phyloP scores from a whole-genome alignment of 2,113 vertebrate species.

The Nicator chloris region DNA sequence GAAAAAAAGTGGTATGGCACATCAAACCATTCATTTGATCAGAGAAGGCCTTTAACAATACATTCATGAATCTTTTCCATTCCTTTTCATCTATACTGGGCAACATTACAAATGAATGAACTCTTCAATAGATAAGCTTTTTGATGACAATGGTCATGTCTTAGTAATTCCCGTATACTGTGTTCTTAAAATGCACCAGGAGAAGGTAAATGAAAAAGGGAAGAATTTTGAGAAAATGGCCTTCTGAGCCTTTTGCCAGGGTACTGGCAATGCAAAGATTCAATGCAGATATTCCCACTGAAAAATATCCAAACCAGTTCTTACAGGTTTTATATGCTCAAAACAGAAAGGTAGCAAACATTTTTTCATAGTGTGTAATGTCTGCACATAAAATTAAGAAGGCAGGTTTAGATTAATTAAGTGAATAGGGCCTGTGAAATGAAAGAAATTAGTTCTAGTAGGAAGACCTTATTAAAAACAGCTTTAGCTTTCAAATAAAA shows the following conservation, averaged over 20 bases:
- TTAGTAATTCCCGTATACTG: background rate
- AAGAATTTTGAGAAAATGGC: background rate
- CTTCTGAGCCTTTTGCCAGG: background rate
- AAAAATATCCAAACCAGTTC: background rate
- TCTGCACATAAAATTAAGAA: background rate
- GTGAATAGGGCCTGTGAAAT: background rate
- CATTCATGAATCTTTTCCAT: background rate
- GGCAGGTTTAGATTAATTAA: background rate
- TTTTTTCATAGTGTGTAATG: background rate
- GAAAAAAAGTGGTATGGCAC: background rate
- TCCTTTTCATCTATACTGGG: background rate
- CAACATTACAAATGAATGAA: background rate
- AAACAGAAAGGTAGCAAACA: background rate
- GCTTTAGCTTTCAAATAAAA: background rate
- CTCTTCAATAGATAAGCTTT: background rate
- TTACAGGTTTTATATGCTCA: background rate
- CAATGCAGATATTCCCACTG: background rate
- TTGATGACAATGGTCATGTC: background rate
- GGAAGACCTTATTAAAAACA: background rate
- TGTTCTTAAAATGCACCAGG: background rate
- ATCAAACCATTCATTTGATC: background rate
- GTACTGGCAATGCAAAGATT: background rate
- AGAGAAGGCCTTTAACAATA: background rate
- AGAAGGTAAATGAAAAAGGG: background rate
- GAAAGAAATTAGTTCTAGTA: background rate